Conservation (phyloP, 2,888 invertebrate genomes). For the Ochropleura plecta region DNA sequence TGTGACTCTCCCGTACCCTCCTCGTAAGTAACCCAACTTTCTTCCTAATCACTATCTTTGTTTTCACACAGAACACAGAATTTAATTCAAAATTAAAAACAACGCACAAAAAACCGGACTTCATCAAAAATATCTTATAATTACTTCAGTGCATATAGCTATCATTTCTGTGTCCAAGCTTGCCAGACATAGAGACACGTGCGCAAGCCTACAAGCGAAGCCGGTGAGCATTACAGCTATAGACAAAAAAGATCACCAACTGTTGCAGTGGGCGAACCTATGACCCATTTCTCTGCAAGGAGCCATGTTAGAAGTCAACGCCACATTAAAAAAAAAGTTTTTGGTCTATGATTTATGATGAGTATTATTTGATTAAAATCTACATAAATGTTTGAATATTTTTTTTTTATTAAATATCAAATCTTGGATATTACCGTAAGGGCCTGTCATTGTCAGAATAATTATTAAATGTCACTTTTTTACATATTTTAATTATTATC, state of each 20-base stretch:
- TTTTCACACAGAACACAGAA: too few relatives aligned
- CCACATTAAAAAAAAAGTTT: constrained; percentile 14
- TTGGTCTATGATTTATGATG: background rate
- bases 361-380: background rate
- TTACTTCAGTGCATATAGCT: background rate
- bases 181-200: constrained; percentile 11
- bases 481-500: too few relatives aligned
- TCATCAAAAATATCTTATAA: background rate
- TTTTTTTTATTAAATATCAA: too few relatives aligned
- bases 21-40: too few relatives aligned
- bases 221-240: background rate
- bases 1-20: too few relatives aligned
- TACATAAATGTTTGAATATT: background rate
- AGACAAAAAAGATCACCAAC: constrained; percentile 18
- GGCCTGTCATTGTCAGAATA: background rate
- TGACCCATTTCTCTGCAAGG: constrained; percentile 39
- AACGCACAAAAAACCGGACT: background rate
- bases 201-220: background rate
- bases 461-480: background rate
- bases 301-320: constrained; percentile 11
- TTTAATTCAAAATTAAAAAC: background rate
- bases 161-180: background rate
- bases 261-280: constrained; percentile 17
- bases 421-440: too few relatives aligned
- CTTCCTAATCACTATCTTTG: too few relatives aligned